Base-by-base conservation (phyloP, 2,888 invertebrate species). In the Lobophora halterata region DNA sequence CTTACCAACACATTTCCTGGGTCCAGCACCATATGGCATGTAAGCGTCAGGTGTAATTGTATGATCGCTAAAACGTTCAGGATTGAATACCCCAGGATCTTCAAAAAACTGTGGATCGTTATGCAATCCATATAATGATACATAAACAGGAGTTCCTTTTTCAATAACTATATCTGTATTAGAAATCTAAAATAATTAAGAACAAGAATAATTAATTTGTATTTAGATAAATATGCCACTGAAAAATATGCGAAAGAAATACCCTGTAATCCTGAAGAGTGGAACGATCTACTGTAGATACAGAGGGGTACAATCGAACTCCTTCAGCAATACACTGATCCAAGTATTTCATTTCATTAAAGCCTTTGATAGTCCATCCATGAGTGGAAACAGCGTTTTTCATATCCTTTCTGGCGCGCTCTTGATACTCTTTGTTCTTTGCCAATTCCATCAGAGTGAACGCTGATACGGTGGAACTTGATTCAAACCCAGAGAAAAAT, bases 401-500 rank as follows among this genome's bases (percentile, higher is more conserved):
- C 5, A 61, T 46, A 8, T 53, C 52, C 5, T 40, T 38, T 9
- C 54, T 50, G 1, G 52, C 55, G 1, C 25, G 35, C 0, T 46
- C 34, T 20, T 61, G 61, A 8, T 33, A 33, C 1, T 37, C 26
- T 10, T 39, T 37, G 29, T 55, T 46, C 7, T 47, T 52, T 0
- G 61, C 57, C 30, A 63, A 30, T 31, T 61, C 60, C 56, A 53
- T 54, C 2, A 62, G 43, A 1, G 61, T 58, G 31, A 59, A 59
- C 0, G 59, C 37, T 10, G 54, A 28, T 3, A 45, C 43, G 0
- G 48, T 55, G 0, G 61, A 55, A 35, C 61, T 58, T 4, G 62
- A 58, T 27, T 62, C 60, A 9, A 63, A 59, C 16, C 61, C 63
- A 23, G 61, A 54, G 28, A 62, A 58, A 29, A 62, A 60, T 11